phyloP scores from a whole-genome alignment of 2,113 vertebrate species.

The Recurvirostra avosetta region DNA sequence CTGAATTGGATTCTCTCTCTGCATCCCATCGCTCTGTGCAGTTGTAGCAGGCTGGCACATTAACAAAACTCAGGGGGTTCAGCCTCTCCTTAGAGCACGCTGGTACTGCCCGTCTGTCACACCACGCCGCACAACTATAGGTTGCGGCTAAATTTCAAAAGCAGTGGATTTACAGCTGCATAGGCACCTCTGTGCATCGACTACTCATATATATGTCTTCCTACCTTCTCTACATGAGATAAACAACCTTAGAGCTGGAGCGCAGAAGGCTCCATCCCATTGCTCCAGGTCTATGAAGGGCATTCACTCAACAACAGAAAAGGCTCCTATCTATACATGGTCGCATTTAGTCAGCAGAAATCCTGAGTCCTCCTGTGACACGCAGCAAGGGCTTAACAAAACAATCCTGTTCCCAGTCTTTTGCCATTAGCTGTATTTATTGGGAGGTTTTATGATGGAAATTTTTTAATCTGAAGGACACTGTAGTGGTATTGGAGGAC shows the following conservation, averaged over 20 bases:
- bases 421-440: neutral
- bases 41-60: neutral
- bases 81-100: neutral
- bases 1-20: neutral
- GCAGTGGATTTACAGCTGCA: neutral
- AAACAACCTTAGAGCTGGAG: neutral
- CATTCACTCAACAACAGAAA: neutral
- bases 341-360: neutral
- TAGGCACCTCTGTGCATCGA: neutral
- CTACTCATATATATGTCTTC: neutral
- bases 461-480: neutral
- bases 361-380: neutral
- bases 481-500: neutral
- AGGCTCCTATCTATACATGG: neutral
- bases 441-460: neutral
- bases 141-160: neutral
- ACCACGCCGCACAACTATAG: neutral
- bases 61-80: neutral
- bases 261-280: too few relatives aligned
- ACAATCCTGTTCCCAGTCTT: neutral
- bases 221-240: neutral
- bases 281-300: neutral
- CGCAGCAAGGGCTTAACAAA: fast-evolving
- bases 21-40: neutral
- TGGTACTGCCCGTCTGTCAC: neutral